Base-by-base conservation (phyloP, 1,140 invertebrate species). In the Heliconius melpomene region DNA sequence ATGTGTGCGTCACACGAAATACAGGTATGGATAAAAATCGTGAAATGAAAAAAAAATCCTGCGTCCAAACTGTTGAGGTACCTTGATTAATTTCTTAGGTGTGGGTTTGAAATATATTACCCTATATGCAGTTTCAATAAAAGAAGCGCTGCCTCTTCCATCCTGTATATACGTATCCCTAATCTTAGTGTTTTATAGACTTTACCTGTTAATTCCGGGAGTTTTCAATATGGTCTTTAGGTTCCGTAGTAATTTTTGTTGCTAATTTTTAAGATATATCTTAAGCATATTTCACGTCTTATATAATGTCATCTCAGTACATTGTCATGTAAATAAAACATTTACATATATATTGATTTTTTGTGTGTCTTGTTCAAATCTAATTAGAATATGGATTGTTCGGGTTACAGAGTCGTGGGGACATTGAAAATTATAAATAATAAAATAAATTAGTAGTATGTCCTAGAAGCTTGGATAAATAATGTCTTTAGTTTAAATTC, bases 321-420 rank as follows among this genome's bases (percentile, higher is more conserved):
- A 20, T 75, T 77, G 75, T 77, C 26, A 77, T 77, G 57, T 77
- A 77, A 77, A 77, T 77, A 18, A 46, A 70, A 20, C 1, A 77
- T 77, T 77, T 77, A 40, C 75, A 77, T 77, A 77, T 70, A 77
- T 71, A 77, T 70, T 77, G 38, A 3, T 23, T 77, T 77, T 77
- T 76, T 77, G 60, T 29, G 60, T 66, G 60, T 29, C 60, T 66
- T 66, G 60, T 66, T 29, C 60, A 66, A 66, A 66, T 66, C 60
- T 66, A 66, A 66, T 66, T 66, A 66, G 60, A 66, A 66, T 66
- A 66, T 29, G 60, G 60, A 66, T 66, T 66, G 60, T 66, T 66
- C 23, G 60, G 26, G 23, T 29, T 29, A 66, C 23, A 29, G 26
- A 66, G 60, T 66, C 23, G 60, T 66, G 60, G 60, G 57, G 11